Conservation (phyloP, 2,797 vertebrate genomes). For the Spatula versicolor region DNA sequence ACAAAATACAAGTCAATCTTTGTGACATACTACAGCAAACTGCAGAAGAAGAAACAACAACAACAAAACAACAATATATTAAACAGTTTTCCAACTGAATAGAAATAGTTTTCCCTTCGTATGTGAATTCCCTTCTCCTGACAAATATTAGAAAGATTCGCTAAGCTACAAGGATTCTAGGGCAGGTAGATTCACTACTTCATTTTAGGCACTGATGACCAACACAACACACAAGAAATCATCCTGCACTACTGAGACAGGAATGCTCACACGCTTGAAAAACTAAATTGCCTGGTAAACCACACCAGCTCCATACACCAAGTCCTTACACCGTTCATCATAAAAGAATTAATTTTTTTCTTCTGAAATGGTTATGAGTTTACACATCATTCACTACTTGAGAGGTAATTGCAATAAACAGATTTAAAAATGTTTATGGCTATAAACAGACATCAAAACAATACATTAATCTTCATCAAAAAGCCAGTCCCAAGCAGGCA, state of each 20-base stretch:
- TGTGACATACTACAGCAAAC: neutral
- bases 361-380: neutral
- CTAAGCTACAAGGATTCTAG: neutral
- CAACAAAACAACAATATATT: neutral
- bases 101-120: neutral
- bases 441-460: slow-evolving; percentile 36
- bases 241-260: neutral
- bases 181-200: neutral
- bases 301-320: neutral
- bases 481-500: neutral
- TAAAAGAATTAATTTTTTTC: neutral
- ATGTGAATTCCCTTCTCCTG: neutral
- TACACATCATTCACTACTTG: neutral
- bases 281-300: neutral
- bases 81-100: neutral
- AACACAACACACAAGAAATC: neutral
- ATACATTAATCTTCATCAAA: slow-evolving; percentile 37
- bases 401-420: neutral
- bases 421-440: neutral
- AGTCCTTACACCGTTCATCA: neutral
- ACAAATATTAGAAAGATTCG: neutral
- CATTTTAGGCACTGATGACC: neutral
- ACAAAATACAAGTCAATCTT: neutral
- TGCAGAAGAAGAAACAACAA: neutral
- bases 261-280: neutral